Conservation (phyloP, 1,140 invertebrate species). For the Drosophila quadrilineata region DNA sequence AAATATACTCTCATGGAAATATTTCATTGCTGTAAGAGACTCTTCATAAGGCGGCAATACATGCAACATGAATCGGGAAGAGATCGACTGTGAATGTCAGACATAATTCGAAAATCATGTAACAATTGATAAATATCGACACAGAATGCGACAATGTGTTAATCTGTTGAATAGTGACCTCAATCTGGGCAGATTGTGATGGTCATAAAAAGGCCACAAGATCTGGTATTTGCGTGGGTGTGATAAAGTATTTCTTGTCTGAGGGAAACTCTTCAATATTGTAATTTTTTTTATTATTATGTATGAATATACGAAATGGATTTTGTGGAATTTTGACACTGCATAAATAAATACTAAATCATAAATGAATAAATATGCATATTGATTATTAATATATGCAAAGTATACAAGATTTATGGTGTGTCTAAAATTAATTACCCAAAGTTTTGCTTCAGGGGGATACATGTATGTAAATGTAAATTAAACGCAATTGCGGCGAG, state of each 20-base stretch:
- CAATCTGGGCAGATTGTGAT: slow-evolving; percentile 58
- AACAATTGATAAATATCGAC: slow-evolving; percentile 71
- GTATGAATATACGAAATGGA: slow-evolving; percentile 51
- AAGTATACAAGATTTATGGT: slow-evolving; percentile 69
- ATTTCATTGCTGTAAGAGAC: neutral
- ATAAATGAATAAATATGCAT: slow-evolving; percentile 66
- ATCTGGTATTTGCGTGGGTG: slow-evolving; percentile 26
- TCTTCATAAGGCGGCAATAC: slow-evolving; percentile 33
- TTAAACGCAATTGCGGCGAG: slow-evolving; percentile 44
- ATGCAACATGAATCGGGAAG: neutral
- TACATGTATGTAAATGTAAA: too few relatives aligned
- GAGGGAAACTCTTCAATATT: slow-evolving; percentile 33
- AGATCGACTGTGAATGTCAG: neutral
- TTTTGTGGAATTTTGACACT: slow-evolving; percentile 59
- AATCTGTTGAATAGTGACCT: slow-evolving; percentile 60
- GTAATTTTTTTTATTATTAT: too few relatives aligned
- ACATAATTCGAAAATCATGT: slow-evolving; percentile 70
- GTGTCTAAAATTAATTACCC: slow-evolving; percentile 67
- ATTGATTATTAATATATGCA: slow-evolving; percentile 72
- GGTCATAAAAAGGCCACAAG: slow-evolving; percentile 41
- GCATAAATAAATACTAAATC: slow-evolving; percentile 65
- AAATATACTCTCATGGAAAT: too few relatives aligned
- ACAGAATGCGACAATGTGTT: slow-evolving; percentile 73
- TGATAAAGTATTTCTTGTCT: neutral
- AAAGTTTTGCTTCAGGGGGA: slow-evolving; percentile 29